These are phyloP conservation scores for Odiellus spinosus DNA, from an alignment of 2,888 invertebrate genomes.

Conservation along the genomic window DNA sequence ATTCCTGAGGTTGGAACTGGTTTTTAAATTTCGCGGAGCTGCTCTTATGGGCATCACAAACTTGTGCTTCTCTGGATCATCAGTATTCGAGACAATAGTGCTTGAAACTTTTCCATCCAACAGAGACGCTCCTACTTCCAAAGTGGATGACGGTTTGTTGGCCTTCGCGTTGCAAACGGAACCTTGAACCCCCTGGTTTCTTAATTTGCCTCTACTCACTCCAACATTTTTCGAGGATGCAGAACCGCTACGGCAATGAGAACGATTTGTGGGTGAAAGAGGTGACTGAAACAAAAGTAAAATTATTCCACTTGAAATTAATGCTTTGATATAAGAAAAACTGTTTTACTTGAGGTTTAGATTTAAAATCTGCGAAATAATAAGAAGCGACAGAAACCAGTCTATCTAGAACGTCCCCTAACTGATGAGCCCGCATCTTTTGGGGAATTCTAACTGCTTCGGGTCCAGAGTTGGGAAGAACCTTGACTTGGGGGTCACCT, in stretches of 20 bases:
- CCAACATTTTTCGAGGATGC: too few species aligned
- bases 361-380: slow-evolving; percentile 9
- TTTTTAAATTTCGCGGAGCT: slow-evolving; percentile 13
- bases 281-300: neutral
- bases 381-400: slow-evolving; percentile 8
- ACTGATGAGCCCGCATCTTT: neutral
- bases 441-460: neutral
- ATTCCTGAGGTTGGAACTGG: neutral
- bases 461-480: neutral
- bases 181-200: too few species aligned
- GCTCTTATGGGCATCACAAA: slow-evolving; percentile 17
- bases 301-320: neutral
- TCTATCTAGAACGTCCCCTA: slow-evolving; percentile 6
- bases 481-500: neutral
- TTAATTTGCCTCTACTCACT: too few species aligned
- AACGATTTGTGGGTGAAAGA: neutral
- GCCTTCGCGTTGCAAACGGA: too few species aligned
- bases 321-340: neutral
- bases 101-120: too few species aligned
- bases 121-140: too few species aligned
- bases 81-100: too few species aligned
- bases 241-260: too few species aligned
- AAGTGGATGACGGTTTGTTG: too few species aligned
- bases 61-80: slow-evolving; percentile 9
- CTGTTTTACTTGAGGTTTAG: slow-evolving; percentile 10